Evolutionary conservation across 2,888 invertebrate genomes (phyloP).

Genomic region (Pseudococcus longispinus): DNA sequence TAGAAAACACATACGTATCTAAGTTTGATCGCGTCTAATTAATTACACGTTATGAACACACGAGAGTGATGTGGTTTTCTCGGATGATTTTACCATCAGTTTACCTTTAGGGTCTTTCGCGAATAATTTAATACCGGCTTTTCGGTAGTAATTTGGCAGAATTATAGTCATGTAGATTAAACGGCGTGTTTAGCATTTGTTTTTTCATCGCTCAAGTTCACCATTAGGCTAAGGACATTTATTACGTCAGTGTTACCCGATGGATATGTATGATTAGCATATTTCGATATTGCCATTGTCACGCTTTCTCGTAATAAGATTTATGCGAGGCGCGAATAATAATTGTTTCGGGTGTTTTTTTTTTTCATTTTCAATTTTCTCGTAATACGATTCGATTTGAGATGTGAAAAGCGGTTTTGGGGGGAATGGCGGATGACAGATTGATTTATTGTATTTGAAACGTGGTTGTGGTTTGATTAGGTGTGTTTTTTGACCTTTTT

Average conservation of each 20-base stretch:
- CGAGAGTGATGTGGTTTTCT: neutral
- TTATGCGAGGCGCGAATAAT: slow-evolving; percentile 2
- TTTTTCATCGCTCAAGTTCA: slow-evolving; percentile 12
- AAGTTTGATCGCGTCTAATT: slow-evolving; percentile 1
- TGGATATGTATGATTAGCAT: slow-evolving; percentile 7
- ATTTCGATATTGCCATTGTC: slow-evolving; percentile 27
- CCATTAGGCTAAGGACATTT: neutral
- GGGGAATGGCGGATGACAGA: neutral
- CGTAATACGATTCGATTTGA: neutral
- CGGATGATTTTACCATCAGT: neutral
- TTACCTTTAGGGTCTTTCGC: neutral
- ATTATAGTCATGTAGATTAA: slow-evolving; percentile 6
- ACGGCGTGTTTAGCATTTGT: neutral
- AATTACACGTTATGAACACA: neutral
- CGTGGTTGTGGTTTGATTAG: neutral
- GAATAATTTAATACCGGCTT: slow-evolving; percentile 16
- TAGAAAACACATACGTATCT: neutral
- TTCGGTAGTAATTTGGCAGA: neutral
- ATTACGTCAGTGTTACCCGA: slow-evolving; percentile 23
- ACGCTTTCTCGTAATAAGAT: slow-evolving; percentile 1
- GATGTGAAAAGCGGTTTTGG: neutral
- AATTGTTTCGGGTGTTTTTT: neutral
- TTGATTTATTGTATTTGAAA: neutral
- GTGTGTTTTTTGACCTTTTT: neutral
- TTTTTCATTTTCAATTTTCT: neutral